Percentiles rank a stretch among this genome's conserved stretches.
phyloP scores from a whole-genome alignment of 2,113 vertebrate genomes.

The Pogona vitticeps region DNA sequence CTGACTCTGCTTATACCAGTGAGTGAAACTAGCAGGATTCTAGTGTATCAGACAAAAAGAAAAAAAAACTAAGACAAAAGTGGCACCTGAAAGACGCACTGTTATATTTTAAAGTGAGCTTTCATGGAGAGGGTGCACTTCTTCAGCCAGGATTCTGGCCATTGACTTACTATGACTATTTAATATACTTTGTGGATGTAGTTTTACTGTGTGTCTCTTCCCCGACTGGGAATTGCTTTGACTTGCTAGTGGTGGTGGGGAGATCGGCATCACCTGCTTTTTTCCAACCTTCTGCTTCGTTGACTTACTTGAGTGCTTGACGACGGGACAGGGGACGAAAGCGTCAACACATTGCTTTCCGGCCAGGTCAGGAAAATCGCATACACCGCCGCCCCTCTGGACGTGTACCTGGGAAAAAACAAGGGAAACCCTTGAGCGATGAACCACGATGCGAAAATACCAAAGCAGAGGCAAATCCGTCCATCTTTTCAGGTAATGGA shows the following conservation, averaged over 20 bases:
- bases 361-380: constrained; percentile 81
- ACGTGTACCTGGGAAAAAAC: constrained; percentile 79
- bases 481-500: neutral
- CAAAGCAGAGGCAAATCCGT: neutral
- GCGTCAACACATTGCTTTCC: constrained; percentile 52
- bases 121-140: too few relatives aligned
- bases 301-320: constrained; percentile 73
- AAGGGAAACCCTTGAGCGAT: neutral
- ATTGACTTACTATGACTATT: too few relatives aligned
- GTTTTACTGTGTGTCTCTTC: neutral
- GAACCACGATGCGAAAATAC: neutral
- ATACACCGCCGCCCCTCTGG: constrained; percentile 74
- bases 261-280: neutral
- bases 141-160: too few relatives aligned
- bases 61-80: too few relatives aligned
- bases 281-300: neutral
- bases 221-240: neutral
- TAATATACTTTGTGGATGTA: neutral
- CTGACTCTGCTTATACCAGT: too few relatives aligned
- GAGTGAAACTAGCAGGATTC: too few relatives aligned
- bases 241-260: neutral
- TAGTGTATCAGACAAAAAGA: too few relatives aligned
- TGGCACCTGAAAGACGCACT: too few relatives aligned
- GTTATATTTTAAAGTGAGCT: too few relatives aligned
- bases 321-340: constrained; percentile 67